These are phyloP conservation scores for Halcyon chelicuti DNA, from an alignment of 2,797 vertebrate species.

Conservation along the genomic window DNA sequence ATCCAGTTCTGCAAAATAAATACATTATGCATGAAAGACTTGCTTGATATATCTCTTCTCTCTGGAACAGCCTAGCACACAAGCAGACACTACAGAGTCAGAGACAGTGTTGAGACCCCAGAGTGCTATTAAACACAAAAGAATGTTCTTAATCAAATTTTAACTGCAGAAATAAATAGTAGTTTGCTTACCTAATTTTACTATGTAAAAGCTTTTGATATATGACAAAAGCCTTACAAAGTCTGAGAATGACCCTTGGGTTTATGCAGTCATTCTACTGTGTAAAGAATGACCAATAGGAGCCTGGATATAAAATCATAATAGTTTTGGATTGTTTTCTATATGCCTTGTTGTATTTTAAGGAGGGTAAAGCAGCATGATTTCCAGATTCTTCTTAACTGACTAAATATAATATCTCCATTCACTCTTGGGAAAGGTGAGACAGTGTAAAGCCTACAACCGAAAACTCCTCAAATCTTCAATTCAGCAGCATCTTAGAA, in stretches of 20 bases:
- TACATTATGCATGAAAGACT: neutral
- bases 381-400: neutral
- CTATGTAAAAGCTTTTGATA: neutral
- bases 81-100: neutral
- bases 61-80: neutral
- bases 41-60: neutral
- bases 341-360: neutral
- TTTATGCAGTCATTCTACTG: neutral
- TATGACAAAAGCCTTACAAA: neutral
- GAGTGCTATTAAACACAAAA: constrained; percentile 25
- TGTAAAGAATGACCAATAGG: neutral
- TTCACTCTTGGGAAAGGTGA: neutral
- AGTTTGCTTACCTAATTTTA: neutral
- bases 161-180: constrained; percentile 25
- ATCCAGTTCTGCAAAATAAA: constrained; percentile 86
- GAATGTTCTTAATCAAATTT: constrained; percentile 46
- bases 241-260: neutral
- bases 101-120: neutral
- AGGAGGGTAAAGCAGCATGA: neutral
- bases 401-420: neutral
- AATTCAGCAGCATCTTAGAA: neutral
- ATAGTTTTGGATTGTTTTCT: neutral
- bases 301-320: neutral
- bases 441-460: neutral
- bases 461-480: neutral